These are phyloP conservation scores for Sphaeramia orbicularis DNA, from an alignment of 2,797 vertebrate species.

Conservation along the genomic window DNA sequence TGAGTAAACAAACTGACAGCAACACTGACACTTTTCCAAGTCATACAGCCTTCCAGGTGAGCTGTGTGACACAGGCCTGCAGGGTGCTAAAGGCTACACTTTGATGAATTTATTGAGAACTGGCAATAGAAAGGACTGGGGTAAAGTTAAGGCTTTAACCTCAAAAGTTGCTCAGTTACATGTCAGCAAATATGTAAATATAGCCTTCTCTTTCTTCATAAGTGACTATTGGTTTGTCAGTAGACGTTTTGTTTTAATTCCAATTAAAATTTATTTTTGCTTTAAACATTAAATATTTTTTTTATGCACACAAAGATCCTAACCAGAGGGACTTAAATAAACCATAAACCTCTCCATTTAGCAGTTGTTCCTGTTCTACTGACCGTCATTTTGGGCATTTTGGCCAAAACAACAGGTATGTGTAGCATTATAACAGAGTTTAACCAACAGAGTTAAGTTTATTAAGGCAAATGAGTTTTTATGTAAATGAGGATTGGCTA, in stretches of 20 bases:
- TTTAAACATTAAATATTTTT: no score
- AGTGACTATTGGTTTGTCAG: neutral
- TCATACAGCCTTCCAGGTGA: constrained; percentile 57
- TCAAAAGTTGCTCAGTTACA: constrained; percentile 28
- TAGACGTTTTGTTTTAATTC: neutral
- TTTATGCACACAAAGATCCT: no score
- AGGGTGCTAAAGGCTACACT: constrained; percentile 70
- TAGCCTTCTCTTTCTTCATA: constrained; percentile 2
- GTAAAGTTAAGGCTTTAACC: constrained; percentile 6
- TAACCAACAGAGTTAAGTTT: no score
- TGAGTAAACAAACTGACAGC: constrained; percentile 69
- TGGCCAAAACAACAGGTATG: neutral
- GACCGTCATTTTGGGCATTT: neutral
- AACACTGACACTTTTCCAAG: constrained; percentile 58
- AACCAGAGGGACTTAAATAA: no score
- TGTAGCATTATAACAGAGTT: neutral
- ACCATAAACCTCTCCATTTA: constrained; percentile 8
- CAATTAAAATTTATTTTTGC: neutral
- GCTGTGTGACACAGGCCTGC: constrained; percentile 64
- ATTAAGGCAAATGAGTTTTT: constrained; percentile 6
- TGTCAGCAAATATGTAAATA: constrained; percentile 2
- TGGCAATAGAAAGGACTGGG: constrained; percentile 33
- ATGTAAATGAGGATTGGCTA: neutral
- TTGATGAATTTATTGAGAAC: constrained; percentile 64
- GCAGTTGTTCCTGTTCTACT: constrained; percentile 7